These are phyloP conservation scores for Phymanthus crucifer DNA, from an alignment of 92 coral and sea anemone species.

Conservation along the genomic window DNA sequence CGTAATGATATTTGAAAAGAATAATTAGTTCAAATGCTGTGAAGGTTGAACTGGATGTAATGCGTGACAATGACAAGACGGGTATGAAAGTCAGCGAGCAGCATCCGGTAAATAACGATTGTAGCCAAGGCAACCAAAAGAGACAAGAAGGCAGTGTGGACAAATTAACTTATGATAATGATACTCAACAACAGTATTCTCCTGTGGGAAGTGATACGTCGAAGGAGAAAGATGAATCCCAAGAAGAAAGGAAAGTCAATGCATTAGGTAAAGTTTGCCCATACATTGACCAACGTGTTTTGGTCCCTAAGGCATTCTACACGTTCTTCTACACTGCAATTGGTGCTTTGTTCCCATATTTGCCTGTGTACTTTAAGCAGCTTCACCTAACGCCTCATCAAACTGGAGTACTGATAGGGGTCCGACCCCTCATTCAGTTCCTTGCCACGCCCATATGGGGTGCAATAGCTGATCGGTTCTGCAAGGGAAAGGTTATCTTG, in stretches of 20 bases:
- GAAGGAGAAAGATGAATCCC: background rate
- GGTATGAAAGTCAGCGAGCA: constrained; percentile 6
- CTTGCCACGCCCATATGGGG: constrained; percentile 93
- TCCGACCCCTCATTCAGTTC: constrained; percentile 84
- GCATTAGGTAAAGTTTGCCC: constrained; percentile 15
- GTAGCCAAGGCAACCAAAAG: constrained; percentile 8
- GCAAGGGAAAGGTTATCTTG: constrained; percentile 73
- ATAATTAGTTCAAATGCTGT: background rate
- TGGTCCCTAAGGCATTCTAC: constrained; percentile 86
- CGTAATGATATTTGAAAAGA: background rate
- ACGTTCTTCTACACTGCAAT: constrained; percentile 86
- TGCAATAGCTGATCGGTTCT: constrained; percentile 82
- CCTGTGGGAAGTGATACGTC: background rate
- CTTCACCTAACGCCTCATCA: constrained; percentile 83
- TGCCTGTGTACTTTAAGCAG: constrained; percentile 94
- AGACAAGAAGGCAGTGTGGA: background rate
- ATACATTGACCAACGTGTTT: constrained; percentile 46
- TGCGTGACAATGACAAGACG: background rate
- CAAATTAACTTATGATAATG: background rate
- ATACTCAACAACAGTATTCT: background rate
- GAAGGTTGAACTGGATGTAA: background rate
- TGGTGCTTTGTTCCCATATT: constrained; percentile 91
- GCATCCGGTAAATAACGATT: background rate
- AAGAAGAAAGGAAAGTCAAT: background rate
- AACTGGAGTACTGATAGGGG: constrained; percentile 85